A percentile compares a stretch with the other conserved stretches of the same genome.
Evolutionary conservation across 2,888 invertebrate species (phyloP).

Genomic region (Tipula helvola): DNA sequence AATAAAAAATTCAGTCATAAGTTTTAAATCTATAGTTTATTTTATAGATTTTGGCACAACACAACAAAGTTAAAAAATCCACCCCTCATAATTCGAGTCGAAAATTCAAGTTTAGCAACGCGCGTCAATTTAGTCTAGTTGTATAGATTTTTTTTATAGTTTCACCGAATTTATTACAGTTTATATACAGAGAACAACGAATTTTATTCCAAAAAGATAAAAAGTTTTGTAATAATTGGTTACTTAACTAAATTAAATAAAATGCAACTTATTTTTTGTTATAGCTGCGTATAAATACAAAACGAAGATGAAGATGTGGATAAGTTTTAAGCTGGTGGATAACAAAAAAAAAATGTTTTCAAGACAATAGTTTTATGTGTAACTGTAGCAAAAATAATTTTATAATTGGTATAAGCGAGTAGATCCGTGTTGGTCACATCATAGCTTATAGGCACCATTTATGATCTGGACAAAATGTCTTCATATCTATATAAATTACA

Average conservation of each 20-base stretch:
- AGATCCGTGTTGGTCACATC: too few species aligned
- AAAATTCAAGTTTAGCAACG: not conserved
- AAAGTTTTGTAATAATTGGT: constrained; percentile 11
- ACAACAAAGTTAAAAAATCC: not conserved
- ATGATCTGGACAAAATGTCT: not conserved
- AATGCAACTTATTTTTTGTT: not conserved
- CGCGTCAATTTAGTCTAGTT: not conserved
- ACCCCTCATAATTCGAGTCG: not conserved
- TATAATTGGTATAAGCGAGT: not conserved
- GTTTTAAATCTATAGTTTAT: not conserved
- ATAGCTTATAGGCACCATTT: not conserved
- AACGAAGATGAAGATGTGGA: not conserved
- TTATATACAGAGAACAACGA: not conserved
- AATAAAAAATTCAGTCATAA: not conserved
- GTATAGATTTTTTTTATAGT: not conserved
- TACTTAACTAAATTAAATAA: constrained; percentile 11
- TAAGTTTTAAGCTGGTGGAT: not conserved
- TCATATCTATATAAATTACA: not conserved
- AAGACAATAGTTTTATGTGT: not conserved
- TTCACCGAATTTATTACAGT: not conserved
- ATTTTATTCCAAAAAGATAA: not conserved
- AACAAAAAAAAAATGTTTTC: not conserved
- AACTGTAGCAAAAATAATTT: not conserved
- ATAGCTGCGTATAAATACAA: not conserved
- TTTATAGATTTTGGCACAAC: not conserved